Evolutionary conservation across 2,113 vertebrate genomes (phyloP).

Genomic region (Tragelaphus buxtoni): DNA sequence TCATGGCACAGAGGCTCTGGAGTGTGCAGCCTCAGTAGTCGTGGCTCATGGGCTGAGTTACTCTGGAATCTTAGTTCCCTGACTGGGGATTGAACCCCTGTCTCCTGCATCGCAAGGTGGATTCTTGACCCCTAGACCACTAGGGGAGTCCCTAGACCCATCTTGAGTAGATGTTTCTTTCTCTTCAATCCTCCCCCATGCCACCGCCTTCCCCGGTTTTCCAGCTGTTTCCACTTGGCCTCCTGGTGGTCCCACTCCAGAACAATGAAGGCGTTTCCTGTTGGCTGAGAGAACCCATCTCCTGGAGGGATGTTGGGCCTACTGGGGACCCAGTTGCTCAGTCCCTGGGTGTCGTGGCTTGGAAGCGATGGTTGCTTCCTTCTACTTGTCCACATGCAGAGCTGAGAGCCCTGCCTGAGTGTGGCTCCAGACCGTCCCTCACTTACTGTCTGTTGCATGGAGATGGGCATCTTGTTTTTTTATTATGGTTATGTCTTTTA

Average conservation of each 20-base stretch:
- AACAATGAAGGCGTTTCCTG: not conserved
- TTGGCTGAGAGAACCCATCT: not conserved
- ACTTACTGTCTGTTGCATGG: not conserved
- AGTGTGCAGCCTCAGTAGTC: not conserved
- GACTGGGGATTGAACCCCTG: not conserved
- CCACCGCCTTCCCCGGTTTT: accelerated
- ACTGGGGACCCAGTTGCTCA: not conserved
- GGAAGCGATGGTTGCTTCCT: not conserved
- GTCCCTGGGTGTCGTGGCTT: not conserved
- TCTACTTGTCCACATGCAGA: accelerated
- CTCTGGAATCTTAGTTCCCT: not conserved
- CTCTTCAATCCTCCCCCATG: not conserved
- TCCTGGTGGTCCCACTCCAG: not conserved
- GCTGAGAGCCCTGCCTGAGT: not conserved
- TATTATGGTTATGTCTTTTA: not conserved
- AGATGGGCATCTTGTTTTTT: not conserved
- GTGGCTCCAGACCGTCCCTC: accelerated
- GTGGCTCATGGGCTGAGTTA: not conserved
- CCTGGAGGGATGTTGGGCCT: not conserved
- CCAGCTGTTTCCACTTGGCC: not conserved
- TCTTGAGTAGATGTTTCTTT: not conserved
- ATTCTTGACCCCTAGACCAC: not conserved
- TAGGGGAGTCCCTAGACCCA: not conserved
- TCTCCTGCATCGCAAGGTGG: not conserved
- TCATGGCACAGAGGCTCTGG: accelerated